These are phyloP conservation scores for Thymelicus sylvestris DNA, from an alignment of 2,888 invertebrate genomes.

Conservation along the genomic window DNA sequence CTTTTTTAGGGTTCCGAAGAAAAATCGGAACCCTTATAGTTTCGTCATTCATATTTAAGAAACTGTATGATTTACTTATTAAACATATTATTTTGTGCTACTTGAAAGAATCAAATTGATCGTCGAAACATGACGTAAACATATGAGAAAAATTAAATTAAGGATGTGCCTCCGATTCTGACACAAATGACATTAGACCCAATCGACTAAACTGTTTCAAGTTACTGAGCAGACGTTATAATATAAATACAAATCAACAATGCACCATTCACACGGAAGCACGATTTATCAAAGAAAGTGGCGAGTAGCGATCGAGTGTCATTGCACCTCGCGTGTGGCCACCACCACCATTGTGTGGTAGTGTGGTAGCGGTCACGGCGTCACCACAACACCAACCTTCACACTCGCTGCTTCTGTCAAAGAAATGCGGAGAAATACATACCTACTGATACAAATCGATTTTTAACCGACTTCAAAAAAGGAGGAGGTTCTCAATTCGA, in stretches of 20 bases:
- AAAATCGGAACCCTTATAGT: no score
- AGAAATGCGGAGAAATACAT: neutral
- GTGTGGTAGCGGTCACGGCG: neutral
- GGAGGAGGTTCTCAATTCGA: neutral
- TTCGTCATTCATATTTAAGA: no score
- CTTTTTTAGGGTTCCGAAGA: no score
- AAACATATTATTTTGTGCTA: no score
- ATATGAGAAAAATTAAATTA: no score
- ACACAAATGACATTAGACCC: no score
- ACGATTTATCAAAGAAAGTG: conserved; percentile 12
- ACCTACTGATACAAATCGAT: no score
- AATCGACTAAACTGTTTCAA: no score
- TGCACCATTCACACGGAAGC: conserved; percentile 8
- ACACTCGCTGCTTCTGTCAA: neutral
- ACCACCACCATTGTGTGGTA: neutral
- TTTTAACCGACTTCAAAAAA: neutral
- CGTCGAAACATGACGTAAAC: no score
- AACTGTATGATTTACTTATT: no score
- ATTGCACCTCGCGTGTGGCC: conserved; percentile 12
- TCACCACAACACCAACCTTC: neutral
- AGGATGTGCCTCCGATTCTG: no score
- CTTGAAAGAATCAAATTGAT: no score
- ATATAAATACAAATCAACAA: conserved; percentile 5
- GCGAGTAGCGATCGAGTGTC: neutral
- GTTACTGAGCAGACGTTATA: neutral